Evolutionary conservation across 2,888 invertebrate genomes (phyloP).

Genomic region (Notodonta dromedarius): DNA sequence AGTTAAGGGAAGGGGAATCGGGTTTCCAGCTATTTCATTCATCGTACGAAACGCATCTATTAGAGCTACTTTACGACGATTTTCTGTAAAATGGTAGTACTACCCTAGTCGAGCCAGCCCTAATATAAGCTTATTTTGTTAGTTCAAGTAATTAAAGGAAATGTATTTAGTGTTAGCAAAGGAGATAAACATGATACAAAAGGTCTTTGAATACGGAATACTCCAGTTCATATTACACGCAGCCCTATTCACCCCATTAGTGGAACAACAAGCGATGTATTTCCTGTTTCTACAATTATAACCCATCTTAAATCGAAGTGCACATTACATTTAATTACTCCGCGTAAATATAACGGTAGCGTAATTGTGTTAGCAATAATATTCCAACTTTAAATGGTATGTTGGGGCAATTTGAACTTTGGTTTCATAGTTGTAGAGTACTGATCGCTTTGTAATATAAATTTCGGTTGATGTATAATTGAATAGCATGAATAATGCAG

Average conservation of each 20-base stretch:
- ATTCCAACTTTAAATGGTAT: background rate
- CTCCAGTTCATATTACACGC: background rate
- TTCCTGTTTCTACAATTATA: constrained; percentile 3
- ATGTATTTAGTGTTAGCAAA: no score
- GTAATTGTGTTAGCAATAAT: background rate
- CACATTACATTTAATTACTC: constrained; percentile 4
- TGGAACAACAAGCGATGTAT: background rate
- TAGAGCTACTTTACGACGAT: no score
- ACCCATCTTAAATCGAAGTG: constrained; percentile 7
- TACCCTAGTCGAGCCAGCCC: no score
- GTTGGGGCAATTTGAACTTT: background rate
- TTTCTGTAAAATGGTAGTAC: no score
- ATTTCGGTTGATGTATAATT: background rate
- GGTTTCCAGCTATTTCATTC: no score
- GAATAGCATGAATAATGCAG: background rate
- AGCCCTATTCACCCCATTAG: background rate
- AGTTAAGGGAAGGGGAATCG: no score
- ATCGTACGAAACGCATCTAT: no score
- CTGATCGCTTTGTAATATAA: background rate
- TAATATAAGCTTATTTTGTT: no score
- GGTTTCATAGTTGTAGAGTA: background rate
- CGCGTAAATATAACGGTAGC: constrained; percentile 3
- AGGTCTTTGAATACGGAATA: background rate
- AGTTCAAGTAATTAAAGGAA: no score
- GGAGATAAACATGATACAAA: background rate